Percentiles rank a stretch among this genome's conserved stretches.
Conservation (phyloP, 2,797 vertebrate species). For the Muscicapa striata region DNA sequence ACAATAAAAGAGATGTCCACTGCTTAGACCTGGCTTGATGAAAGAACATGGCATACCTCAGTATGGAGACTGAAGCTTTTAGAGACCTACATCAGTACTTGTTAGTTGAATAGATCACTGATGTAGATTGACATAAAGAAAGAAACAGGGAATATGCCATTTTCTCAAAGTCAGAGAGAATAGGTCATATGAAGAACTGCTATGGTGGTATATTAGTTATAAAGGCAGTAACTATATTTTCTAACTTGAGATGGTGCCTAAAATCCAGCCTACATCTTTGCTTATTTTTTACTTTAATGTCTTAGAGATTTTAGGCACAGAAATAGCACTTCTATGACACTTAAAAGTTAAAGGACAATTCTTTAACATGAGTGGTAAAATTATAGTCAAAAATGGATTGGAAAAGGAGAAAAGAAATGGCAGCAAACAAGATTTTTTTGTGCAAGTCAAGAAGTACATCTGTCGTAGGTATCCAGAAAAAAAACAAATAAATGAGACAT, state of each 20-base stretch:
- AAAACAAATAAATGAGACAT: neutral
- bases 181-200: neutral
- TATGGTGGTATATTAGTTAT: neutral
- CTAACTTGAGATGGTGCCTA: neutral
- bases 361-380: neutral
- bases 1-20: neutral
- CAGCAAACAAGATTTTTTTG: neutral
- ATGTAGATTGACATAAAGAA: neutral
- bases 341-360: neutral
- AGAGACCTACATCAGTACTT: neutral
- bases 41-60: neutral
- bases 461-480: neutral
- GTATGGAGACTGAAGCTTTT: neutral
- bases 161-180: neutral
- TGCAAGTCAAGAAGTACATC: neutral
- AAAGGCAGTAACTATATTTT: neutral
- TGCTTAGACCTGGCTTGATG: neutral
- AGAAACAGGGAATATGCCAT: neutral
- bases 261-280: neutral
- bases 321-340: neutral
- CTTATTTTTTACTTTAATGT: neutral
- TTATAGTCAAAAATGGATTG: neutral
- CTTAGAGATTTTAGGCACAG: neutral
- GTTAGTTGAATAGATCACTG: neutral
- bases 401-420: neutral